phyloP scores from a whole-genome alignment of 2,888 invertebrate species.

The Corbicula japonica region DNA sequence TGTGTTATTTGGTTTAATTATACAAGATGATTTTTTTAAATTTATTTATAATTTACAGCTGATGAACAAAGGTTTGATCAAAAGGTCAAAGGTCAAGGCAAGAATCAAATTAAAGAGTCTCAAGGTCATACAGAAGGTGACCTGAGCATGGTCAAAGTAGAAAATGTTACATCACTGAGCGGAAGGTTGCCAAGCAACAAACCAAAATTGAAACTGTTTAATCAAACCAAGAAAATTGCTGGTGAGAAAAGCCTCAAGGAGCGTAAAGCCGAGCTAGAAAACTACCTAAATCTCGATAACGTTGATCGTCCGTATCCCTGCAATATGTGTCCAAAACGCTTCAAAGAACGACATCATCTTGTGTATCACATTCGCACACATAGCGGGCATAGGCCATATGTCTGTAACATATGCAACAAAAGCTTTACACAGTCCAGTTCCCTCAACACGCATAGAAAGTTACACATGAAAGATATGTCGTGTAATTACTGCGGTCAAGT shows the following conservation, averaged over 20 bases:
- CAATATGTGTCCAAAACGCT: conserved; percentile 50
- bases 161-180: conserved; percentile 11
- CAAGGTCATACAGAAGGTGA: background rate
- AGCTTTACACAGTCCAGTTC: conserved; percentile 57
- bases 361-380: conserved; percentile 54
- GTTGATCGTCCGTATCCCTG: conserved; percentile 48
- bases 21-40: too few relatives aligned
- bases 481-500: conserved; percentile 37
- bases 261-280: conserved; percentile 31
- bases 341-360: conserved; percentile 57
- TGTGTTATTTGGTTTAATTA: too few relatives aligned
- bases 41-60: background rate
- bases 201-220: conserved; percentile 19
- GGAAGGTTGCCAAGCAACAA: background rate
- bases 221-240: conserved; percentile 1
- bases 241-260: conserved; percentile 30
- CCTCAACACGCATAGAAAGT: conserved; percentile 54
- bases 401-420: conserved; percentile 45
- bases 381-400: conserved; percentile 50
- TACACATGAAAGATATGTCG: conserved; percentile 53
- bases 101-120: background rate
- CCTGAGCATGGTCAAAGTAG: background rate
- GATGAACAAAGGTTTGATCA: background rate
- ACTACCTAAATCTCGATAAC: conserved; percentile 33
- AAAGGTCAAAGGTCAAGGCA: background rate